Percentiles rank a stretch among this genome's conserved stretches.
Evolutionary conservation across 2,888 invertebrate genomes (phyloP).

Genomic region (Amorpha juglandis): DNA sequence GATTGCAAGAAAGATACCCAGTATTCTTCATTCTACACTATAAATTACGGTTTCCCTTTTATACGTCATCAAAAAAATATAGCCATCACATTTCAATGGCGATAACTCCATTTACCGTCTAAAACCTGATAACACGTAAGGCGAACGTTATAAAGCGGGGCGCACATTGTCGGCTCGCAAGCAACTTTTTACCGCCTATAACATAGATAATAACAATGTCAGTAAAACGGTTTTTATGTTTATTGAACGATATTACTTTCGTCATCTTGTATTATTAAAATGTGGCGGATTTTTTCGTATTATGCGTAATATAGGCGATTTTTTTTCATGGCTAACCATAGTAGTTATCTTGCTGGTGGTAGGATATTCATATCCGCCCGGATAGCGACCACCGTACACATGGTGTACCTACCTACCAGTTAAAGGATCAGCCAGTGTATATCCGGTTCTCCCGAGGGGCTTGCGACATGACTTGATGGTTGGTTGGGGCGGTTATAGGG

Average conservation of each 20-base stretch:
- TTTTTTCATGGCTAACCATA: too few relatives aligned
- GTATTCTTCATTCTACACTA: too few relatives aligned
- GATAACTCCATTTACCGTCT: background rate
- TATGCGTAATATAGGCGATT: background rate
- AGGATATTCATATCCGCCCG: too few relatives aligned
- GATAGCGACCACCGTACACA: too few relatives aligned
- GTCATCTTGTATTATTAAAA: slow-evolving; percentile 22
- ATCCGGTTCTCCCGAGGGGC: too few relatives aligned
- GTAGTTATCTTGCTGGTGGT: too few relatives aligned
- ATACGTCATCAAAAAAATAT: background rate
- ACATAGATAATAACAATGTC: slow-evolving; percentile 59
- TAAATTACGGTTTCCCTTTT: too few relatives aligned
- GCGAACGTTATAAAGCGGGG: slow-evolving; percentile 20
- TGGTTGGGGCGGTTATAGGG: too few relatives aligned
- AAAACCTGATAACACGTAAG: slow-evolving; percentile 10
- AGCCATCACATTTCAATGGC: slow-evolving; percentile 3
- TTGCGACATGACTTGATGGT: too few relatives aligned
- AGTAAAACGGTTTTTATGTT: slow-evolving; percentile 54
- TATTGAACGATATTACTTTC: slow-evolving; percentile 39
- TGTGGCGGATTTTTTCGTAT: background rate
- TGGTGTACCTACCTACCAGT: too few relatives aligned
- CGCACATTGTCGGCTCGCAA: slow-evolving; percentile 38
- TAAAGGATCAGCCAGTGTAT: too few relatives aligned
- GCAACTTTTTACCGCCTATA: slow-evolving; percentile 58
- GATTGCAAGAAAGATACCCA: too few relatives aligned